Conservation (phyloP, 1,140 invertebrate species). For the Temnothorax nylanderi region DNA sequence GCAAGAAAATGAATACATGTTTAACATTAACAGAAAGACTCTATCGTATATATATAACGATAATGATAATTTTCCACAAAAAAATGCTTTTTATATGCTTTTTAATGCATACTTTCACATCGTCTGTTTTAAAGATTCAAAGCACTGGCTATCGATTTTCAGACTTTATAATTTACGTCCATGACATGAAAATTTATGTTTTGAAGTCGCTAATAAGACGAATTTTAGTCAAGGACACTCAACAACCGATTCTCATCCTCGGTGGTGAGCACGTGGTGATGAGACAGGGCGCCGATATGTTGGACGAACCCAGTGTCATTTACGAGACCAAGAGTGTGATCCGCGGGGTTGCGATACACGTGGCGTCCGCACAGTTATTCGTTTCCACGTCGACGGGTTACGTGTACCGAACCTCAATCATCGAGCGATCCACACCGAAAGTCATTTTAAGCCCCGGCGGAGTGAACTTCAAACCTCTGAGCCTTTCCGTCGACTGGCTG, state of each 20-base stretch:
- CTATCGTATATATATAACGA: neutral
- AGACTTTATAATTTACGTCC: constrained; percentile 3
- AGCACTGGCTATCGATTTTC: neutral
- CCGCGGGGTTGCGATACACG: constrained; percentile 90
- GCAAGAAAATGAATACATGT: neutral
- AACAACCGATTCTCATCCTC: constrained; percentile 90
- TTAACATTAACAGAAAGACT: neutral
- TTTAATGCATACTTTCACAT: neutral
- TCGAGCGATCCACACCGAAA: constrained; percentile 80
- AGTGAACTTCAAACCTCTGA: constrained; percentile 87
- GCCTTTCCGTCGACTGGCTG: constrained; percentile 95
- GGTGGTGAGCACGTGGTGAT: constrained; percentile 89
- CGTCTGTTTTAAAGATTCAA: neutral
- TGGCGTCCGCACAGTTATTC: constrained; percentile 90
- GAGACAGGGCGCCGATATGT: constrained; percentile 89
- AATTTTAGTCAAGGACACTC: constrained; percentile 85
- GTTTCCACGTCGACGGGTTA: constrained; percentile 90
- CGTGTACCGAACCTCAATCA: constrained; percentile 86
- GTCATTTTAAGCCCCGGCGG: constrained; percentile 87
- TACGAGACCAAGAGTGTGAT: constrained; percentile 83
- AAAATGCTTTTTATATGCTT: too few relatives aligned
- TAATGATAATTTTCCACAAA: too few relatives aligned
- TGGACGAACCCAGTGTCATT: constrained; percentile 88
- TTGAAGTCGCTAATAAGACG: neutral
- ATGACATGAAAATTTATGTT: neutral